These are phyloP conservation scores for Myotis brandtii DNA, from an alignment of 2,113 vertebrate genomes.

Conservation along the genomic window DNA sequence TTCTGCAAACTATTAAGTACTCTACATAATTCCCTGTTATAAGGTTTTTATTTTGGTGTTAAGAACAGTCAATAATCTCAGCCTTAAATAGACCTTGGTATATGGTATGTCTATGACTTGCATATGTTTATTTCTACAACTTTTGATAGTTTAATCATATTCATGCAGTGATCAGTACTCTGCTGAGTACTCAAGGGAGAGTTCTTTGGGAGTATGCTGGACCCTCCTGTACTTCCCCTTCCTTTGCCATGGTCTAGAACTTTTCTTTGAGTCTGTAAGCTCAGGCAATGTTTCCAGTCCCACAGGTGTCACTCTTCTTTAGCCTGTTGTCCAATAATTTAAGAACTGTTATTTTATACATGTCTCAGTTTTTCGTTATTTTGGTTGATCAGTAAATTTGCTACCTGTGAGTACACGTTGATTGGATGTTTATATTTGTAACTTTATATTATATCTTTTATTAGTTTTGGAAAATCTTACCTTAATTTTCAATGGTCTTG, in stretches of 20 bases:
- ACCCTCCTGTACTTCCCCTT: too few relatives aligned
- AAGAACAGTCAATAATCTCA: neutral
- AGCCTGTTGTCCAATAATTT: neutral
- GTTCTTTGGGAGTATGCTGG: neutral
- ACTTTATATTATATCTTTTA: neutral
- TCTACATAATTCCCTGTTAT: neutral
- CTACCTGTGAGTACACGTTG: neutral
- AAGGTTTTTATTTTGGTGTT: neutral
- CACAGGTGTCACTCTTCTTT: neutral
- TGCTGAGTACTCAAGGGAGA: neutral
- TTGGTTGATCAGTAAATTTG: neutral
- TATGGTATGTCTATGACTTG: neutral
- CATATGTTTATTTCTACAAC: neutral
- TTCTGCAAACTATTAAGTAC: neutral
- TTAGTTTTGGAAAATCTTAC: neutral
- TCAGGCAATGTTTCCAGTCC: neutral
- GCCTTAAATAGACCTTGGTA: neutral
- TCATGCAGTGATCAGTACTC: neutral
- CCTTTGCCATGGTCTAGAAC: neutral
- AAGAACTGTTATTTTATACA: neutral
- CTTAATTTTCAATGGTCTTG: neutral
- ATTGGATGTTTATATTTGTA: neutral
- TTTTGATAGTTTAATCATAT: neutral
- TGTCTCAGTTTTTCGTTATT: neutral
- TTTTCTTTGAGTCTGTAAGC: neutral